Conservation (phyloP, 2,797 vertebrate genomes). For the Helicolenus hilgendorfi region DNA sequence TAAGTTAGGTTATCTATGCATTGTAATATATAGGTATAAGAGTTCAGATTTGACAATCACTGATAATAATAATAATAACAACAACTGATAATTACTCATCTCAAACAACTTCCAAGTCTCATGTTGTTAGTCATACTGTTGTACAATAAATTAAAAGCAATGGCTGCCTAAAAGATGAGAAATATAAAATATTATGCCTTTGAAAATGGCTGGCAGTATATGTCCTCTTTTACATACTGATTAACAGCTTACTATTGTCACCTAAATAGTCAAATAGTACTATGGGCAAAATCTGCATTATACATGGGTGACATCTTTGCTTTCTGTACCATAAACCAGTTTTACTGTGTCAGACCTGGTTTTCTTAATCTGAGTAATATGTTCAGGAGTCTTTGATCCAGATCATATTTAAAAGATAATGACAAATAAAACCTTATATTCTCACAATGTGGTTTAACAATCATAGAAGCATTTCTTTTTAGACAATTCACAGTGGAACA, state of each 20-base stretch:
- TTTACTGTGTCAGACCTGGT: not conserved
- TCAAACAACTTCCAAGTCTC: not conserved
- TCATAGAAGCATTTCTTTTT: constrained; percentile 13
- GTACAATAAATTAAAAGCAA: not conserved
- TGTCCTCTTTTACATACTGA: not conserved
- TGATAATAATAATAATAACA: not conserved
- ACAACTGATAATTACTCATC: not conserved
- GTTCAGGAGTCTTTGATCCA: not conserved
- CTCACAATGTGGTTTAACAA: not conserved
- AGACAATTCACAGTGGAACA: constrained; percentile 69
- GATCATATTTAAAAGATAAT: not conserved
- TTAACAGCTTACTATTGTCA: not conserved
- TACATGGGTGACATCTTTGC: not conserved
- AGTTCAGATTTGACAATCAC: not conserved
- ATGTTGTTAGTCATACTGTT: not conserved
- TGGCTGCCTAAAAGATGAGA: not conserved
- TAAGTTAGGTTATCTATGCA: not conserved
- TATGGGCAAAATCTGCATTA: not conserved
- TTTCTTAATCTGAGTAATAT: not conserved
- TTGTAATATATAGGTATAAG: not conserved
- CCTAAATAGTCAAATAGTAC: not conserved
- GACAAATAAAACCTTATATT: not conserved
- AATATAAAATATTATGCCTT: not conserved
- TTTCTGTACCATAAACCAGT: not conserved
- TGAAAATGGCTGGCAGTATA: not conserved